Conservation (phyloP, 92 coral and sea anemone species). For the Porites rus region DNA sequence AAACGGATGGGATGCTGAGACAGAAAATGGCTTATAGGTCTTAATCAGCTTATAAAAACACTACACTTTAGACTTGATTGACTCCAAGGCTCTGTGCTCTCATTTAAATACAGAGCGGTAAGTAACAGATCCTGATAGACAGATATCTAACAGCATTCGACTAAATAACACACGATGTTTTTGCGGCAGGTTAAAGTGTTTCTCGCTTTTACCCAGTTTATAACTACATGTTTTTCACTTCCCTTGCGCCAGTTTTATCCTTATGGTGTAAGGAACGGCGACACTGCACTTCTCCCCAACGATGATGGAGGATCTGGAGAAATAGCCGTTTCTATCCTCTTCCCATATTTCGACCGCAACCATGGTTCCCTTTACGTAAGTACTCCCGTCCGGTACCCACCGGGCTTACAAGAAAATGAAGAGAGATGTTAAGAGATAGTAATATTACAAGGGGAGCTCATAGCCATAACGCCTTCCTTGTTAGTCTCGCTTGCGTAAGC, state of each 20-base stretch:
- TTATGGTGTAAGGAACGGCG: constrained; percentile 55
- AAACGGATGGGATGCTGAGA: too few species aligned
- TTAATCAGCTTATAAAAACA: too few species aligned
- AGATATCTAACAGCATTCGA: neutral
- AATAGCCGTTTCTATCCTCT: constrained; percentile 56
- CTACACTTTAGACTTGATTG: too few species aligned
- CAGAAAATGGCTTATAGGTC: too few species aligned
- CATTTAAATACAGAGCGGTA: too few species aligned
- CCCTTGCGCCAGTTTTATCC: constrained; percentile 75
- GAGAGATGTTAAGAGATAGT: too few species aligned
- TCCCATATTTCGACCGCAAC: constrained; percentile 80
- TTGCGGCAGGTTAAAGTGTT: neutral
- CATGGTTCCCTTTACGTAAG: constrained; percentile 79
- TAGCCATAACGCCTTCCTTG: neutral
- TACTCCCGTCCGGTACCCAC: neutral
- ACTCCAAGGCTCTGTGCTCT: too few species aligned
- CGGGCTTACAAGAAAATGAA: neutral
- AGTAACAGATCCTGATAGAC: too few species aligned
- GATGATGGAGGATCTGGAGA: constrained; percentile 81
- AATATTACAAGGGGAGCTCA: neutral
- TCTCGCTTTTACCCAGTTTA: neutral
- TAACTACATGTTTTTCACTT: constrained; percentile 20
- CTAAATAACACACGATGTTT: neutral
- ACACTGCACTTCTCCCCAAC: constrained; percentile 45
- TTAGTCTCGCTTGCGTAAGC: neutral